Conservation (phyloP, 2,888 invertebrate species). For the Dryocosmus kuriphilus region DNA sequence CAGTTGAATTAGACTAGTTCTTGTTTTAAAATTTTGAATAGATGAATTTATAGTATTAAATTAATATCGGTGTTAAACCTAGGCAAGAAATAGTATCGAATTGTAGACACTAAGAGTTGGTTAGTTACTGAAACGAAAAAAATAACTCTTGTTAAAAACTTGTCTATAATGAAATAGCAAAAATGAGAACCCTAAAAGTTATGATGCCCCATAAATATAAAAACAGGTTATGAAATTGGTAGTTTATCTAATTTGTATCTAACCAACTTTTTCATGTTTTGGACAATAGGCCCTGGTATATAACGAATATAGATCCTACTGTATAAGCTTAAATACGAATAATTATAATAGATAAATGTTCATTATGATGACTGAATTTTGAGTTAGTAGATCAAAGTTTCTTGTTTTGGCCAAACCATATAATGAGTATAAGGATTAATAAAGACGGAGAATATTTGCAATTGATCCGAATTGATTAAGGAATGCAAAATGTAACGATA, state of each 20-base stretch:
- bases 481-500: conserved; percentile 16
- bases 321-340: background rate
- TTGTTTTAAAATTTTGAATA: conserved; percentile 22
- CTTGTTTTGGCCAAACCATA: background rate
- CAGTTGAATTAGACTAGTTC: conserved; percentile 13
- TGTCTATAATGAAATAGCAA: background rate
- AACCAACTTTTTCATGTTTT: conserved; percentile 15
- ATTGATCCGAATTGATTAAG: background rate
- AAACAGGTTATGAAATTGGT: background rate
- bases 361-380: conserved; percentile 1
- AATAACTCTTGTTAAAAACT: background rate
- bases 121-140: conserved; percentile 4
- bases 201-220: background rate
- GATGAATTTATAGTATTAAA: conserved; percentile 19
- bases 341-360: conserved; percentile 5
- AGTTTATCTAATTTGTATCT: conserved; percentile 13
- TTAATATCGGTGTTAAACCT: conserved; percentile 8
- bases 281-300: conserved; percentile 6
- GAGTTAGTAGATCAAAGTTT: background rate
- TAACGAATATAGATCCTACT: background rate
- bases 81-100: background rate
- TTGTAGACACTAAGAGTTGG: background rate
- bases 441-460: conserved; percentile 20
- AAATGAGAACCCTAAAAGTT: conserved; percentile 6
- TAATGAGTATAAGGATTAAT: background rate